A percentile compares a stretch with the other conserved stretches of the same genome.
Evolutionary conservation across 2,888 invertebrate genomes (phyloP).

Genomic region (Agrypnus murinus): DNA sequence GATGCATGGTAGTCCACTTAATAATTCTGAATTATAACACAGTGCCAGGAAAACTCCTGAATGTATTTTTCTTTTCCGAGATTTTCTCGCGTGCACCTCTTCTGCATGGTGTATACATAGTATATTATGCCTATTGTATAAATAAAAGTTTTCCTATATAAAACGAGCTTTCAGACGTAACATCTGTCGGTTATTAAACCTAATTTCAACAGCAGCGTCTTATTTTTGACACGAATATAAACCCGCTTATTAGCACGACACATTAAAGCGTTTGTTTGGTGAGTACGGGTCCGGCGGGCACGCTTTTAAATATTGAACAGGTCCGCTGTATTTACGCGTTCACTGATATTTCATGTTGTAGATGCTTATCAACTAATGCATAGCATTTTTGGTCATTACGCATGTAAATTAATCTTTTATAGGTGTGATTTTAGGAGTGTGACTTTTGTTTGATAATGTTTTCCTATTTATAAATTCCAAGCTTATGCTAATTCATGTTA

Average conservation of each 20-base stretch:
- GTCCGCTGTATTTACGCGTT: constrained; percentile 57
- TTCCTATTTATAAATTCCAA: constrained; percentile 59
- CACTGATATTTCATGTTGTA: constrained; percentile 65
- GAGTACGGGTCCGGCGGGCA: neutral
- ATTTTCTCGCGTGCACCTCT: constrained; percentile 20
- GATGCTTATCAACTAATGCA: constrained; percentile 68
- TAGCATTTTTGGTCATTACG: constrained; percentile 69
- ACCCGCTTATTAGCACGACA: constrained; percentile 55
- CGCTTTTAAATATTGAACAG: constrained; percentile 41
- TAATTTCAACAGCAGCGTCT: constrained; percentile 46
- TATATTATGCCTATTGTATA: neutral
- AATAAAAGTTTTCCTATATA: constrained; percentile 33
- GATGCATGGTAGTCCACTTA: neutral
- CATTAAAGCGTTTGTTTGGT: constrained; percentile 31
- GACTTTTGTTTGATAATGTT: constrained; percentile 68
- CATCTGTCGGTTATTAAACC: constrained; percentile 48
- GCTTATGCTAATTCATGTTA: constrained; percentile 45
- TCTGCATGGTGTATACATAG: constrained; percentile 8
- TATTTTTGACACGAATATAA: constrained; percentile 55
- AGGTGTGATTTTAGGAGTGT: constrained; percentile 66
- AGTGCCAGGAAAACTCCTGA: neutral
- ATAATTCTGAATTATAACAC: no score
- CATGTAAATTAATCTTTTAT: constrained; percentile 69
- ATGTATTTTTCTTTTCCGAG: constrained; percentile 6
- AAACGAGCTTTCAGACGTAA: constrained; percentile 29